These are phyloP conservation scores for Odocoileus hemionus DNA, from an alignment of 2,113 vertebrate genomes.

Conservation along the genomic window DNA sequence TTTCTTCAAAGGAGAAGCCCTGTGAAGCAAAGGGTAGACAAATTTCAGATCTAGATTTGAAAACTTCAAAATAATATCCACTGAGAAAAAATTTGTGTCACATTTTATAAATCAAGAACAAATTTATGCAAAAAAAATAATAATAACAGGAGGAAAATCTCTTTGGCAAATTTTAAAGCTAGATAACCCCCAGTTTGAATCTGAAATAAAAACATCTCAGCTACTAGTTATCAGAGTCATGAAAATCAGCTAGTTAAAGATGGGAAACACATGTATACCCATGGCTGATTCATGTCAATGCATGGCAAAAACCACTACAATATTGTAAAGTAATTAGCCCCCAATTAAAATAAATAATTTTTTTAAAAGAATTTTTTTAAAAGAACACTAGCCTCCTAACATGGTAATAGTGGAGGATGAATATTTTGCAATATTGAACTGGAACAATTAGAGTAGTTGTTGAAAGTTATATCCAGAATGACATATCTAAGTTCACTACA, in stretches of 20 bases:
- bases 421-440: neutral
- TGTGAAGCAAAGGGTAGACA: conserved; percentile 58
- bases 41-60: conserved; percentile 63
- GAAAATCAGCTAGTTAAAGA: neutral
- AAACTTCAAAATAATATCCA: conserved; percentile 56
- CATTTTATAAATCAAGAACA: neutral
- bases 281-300: neutral
- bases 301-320: neutral
- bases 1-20: conserved; percentile 61
- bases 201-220: neutral
- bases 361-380: neutral
- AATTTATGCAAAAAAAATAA: neutral
- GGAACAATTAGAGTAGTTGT: conserved; percentile 4
- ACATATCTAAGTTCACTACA: neutral
- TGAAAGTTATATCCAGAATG: neutral
- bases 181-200: neutral
- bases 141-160: conserved; percentile 13
- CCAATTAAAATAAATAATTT: neutral
- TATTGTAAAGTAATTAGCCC: neutral
- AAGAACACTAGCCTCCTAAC: neutral
- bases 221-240: neutral
- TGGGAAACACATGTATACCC: neutral
- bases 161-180: fast-evolving
- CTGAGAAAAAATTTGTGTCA: conserved; percentile 4
- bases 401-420: neutral